Evolutionary conservation across 2,888 invertebrate species (phyloP).

Genomic region (Diplazon laetatorius): DNA sequence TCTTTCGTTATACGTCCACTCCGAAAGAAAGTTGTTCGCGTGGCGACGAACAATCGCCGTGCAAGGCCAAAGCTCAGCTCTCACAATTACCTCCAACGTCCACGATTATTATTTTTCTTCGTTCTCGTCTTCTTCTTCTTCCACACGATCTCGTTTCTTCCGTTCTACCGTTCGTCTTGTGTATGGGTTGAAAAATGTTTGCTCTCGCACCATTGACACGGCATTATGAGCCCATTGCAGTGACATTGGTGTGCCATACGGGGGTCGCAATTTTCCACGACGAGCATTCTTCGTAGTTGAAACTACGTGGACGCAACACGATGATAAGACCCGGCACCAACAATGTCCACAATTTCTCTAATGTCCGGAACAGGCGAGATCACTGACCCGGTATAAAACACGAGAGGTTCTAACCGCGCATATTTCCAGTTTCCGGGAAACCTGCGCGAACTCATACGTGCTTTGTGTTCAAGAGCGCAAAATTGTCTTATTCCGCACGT

Average conservation of each 20-base stretch:
- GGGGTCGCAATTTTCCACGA: slow-evolving; percentile 55
- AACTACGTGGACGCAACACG: slow-evolving; percentile 16
- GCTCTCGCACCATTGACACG: slow-evolving; percentile 32
- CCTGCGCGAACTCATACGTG: slow-evolving; percentile 34
- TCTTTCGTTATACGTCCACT: slow-evolving; percentile 5
- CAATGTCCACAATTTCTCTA: slow-evolving; percentile 60
- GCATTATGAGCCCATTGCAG: not conserved
- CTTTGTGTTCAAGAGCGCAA: slow-evolving; percentile 38
- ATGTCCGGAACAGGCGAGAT: slow-evolving; percentile 26
- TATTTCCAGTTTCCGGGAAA: slow-evolving; percentile 55
- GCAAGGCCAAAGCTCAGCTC: slow-evolving; percentile 46
- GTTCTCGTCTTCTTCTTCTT: not conserved
- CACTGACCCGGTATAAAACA: slow-evolving; percentile 52
- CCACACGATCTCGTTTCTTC: not conserved
- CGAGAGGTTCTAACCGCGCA: slow-evolving; percentile 6
- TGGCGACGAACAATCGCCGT: slow-evolving; percentile 47
- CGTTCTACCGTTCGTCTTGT: no score
- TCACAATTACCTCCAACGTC: slow-evolving; percentile 45
- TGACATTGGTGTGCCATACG: slow-evolving; percentile 1
- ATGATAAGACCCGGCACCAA: slow-evolving; percentile 37
- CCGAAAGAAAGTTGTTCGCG: slow-evolving; percentile 50
- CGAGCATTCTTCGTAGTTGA: slow-evolving; percentile 50
- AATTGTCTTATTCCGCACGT: slow-evolving; percentile 12
- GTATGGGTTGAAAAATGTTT: slow-evolving; percentile 3
- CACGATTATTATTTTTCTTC: slow-evolving; percentile 25